These are phyloP conservation scores for Dendrocincla tyrannina DNA, from an alignment of 2,797 vertebrate species.

Conservation along the genomic window DNA sequence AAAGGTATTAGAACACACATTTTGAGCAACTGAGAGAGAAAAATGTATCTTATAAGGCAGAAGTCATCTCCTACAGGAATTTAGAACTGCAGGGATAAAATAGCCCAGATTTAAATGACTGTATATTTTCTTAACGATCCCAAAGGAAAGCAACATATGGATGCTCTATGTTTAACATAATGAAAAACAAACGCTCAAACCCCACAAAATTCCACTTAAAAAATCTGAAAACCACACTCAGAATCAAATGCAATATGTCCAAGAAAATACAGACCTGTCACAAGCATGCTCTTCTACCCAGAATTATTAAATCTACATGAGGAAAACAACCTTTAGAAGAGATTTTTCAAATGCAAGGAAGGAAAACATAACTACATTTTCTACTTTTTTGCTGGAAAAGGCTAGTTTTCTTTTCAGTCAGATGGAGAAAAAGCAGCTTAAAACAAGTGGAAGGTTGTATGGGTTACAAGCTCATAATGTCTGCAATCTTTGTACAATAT, in stretches of 20 bases:
- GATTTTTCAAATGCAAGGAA: not conserved
- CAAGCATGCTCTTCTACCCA: not conserved
- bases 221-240: slow-evolving; percentile 43
- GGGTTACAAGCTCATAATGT: not conserved
- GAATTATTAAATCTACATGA: slow-evolving; percentile 22
- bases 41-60: slow-evolving; percentile 8
- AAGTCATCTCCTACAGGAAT: slow-evolving; percentile 19
- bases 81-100: slow-evolving; percentile 53
- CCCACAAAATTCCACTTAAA: slow-evolving; percentile 47
- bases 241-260: slow-evolving; percentile 58
- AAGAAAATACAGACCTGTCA: slow-evolving; percentile 42
- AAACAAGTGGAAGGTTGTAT: not conserved
- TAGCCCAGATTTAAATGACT: slow-evolving; percentile 60
- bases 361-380: not conserved
- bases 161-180: slow-evolving; percentile 68
- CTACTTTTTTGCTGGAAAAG: not conserved
- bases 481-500: not conserved
- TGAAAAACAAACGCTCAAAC: slow-evolving; percentile 65
- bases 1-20: not conserved
- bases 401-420: not conserved
- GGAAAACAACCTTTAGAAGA: not conserved
- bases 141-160: slow-evolving; percentile 69
- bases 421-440: not conserved
- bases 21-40: not conserved
- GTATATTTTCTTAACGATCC: slow-evolving; percentile 55